Percentiles rank a stretch among this genome's conserved stretches.
Evolutionary conservation across 2,888 invertebrate genomes (phyloP).

Genomic region (Dichetophora obliterata): DNA sequence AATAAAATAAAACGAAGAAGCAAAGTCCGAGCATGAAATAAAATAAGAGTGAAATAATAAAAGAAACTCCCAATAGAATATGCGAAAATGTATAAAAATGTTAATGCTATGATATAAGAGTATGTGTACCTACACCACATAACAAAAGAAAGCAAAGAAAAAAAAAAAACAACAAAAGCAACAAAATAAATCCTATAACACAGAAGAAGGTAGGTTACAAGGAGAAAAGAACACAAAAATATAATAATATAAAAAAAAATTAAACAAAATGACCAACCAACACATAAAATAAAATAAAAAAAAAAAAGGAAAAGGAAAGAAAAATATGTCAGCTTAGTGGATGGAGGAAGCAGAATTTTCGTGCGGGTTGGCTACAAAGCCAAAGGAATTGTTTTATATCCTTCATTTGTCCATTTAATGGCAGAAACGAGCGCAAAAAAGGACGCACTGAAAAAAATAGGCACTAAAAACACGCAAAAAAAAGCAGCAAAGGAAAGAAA

Average conservation of each 20-base stretch:
- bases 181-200: slow-evolving; percentile 34
- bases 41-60: slow-evolving; percentile 46
- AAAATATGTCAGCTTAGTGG: slow-evolving; percentile 12
- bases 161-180: slow-evolving; percentile 45
- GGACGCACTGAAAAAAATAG: not conserved
- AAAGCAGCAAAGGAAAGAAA: slow-evolving; percentile 44
- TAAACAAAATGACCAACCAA: slow-evolving; percentile 9
- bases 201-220: slow-evolving; percentile 1
- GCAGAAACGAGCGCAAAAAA: slow-evolving; percentile 58
- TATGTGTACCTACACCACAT: slow-evolving; percentile 44
- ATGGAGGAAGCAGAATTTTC: slow-evolving; percentile 10
- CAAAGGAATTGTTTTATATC: slow-evolving; percentile 68
- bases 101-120: slow-evolving; percentile 34
- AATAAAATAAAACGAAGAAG: slow-evolving; percentile 39
- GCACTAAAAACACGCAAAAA: not conserved
- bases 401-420: slow-evolving; percentile 68
- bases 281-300: not conserved
- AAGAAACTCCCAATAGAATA: slow-evolving; percentile 55
- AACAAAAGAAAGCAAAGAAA: slow-evolving; percentile 37
- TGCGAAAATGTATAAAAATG: slow-evolving; percentile 40
- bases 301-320: slow-evolving; percentile 12
- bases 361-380: slow-evolving; percentile 50
- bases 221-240: not conserved
- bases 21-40: slow-evolving; percentile 40
- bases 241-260: slow-evolving; percentile 20